Base-by-base conservation (phyloP, 2,113 vertebrate species). In the Sinocyclocheilus maitianheensis region DNA sequence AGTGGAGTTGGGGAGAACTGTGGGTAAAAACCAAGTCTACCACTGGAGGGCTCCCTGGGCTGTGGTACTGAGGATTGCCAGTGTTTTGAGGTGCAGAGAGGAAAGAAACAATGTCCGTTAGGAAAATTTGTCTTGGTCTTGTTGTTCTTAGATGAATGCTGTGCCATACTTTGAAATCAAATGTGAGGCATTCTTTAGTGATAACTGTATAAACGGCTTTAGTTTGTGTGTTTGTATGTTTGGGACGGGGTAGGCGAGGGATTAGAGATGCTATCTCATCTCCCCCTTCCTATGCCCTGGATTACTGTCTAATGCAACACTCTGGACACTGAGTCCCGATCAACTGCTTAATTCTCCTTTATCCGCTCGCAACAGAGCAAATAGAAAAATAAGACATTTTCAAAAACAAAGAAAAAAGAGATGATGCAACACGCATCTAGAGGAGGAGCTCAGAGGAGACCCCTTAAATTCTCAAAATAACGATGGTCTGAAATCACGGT, bases 301-400 rank as follows among this genome's bases (percentile, higher is more conserved):
- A 94, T 94, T 94, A 94, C 92, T 91, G 91, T 94, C 90, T 93
- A 94, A 94, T 94, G 93, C 93, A 93, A 91, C 92, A 91, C 93
- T 93, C 89, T 90, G 90, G 93, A 89, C 91, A 93, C 92, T 93
- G 93, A 93, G 91, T 92, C 87, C 90, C 86, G 91, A 93, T 95
- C 92, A 92, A 87, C 90, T 91, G 90, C 90, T 93, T 95, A 94
- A 94, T 91, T 93, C 93, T 91, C 80, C 74, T 92, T 93, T 88
- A 94, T 94, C 93, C 81, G 9, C 84, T 90, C 11, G 40, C 78
- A 88, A 88, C 88, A 88, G 77, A 87, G 81, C 86, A 92, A 93
- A 94, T 74, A 65, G 62, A 86, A 85, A 82, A 89, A 77, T 58
- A 79, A 71, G 76, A 75, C 69, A 60, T 85, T 88, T 83, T 81